Evolutionary conservation across 2,797 vertebrate genomes (phyloP).

Genomic region (Microctenopoma stevenorrisi): DNA sequence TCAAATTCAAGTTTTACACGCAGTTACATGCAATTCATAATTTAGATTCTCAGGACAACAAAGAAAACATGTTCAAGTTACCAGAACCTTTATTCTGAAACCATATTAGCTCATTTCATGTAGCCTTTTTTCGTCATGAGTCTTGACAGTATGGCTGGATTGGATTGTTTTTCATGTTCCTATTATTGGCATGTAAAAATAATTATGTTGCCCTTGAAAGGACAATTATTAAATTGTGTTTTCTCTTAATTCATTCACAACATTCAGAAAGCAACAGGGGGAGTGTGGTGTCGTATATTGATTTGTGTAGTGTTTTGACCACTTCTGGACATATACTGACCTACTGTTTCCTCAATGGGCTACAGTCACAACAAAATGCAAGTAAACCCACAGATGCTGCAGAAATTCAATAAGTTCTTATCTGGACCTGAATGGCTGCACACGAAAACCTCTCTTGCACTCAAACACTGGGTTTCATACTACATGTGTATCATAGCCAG

Average conservation of each 20-base stretch:
- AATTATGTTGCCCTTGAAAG: background rate
- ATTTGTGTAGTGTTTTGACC: background rate
- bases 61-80: background rate
- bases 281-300: background rate
- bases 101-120: background rate
- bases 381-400: background rate
- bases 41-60: background rate
- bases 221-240: background rate
- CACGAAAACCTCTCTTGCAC: constrained; percentile 64
- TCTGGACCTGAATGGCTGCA: constrained; percentile 55
- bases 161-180: too few species aligned
- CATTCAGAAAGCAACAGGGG: too few species aligned
- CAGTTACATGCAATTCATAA: background rate
- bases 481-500: constrained; percentile 58
- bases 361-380: constrained; percentile 9
- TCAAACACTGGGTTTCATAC: constrained; percentile 64
- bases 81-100: too few species aligned
- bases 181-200: too few species aligned
- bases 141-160: too few species aligned
- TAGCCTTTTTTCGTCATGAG: too few species aligned
- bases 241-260: too few species aligned
- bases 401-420: constrained; percentile 60
- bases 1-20: background rate
- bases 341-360: constrained; percentile 15
- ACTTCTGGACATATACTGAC: background rate